A percentile compares a stretch with the other conserved stretches of the same genome.
Evolutionary conservation across 2,888 invertebrate genomes (phyloP).

Genomic region (Exephanes ischioxanthus): DNA sequence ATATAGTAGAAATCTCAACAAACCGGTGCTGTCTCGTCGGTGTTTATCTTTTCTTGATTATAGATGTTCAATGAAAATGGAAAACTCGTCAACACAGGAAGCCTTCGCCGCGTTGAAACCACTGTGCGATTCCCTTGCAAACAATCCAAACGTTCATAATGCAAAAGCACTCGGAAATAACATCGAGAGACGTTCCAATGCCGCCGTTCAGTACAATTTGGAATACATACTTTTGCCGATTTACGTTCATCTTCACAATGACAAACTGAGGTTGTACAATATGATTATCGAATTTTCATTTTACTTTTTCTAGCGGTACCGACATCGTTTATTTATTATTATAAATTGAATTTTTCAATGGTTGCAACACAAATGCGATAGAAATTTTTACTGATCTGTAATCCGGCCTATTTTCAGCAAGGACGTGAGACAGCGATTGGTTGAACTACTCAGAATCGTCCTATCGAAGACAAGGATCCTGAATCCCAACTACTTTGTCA

Average conservation of each 20-base stretch:
- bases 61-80: slow-evolving; percentile 70
- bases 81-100: slow-evolving; percentile 67
- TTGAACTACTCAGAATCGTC: slow-evolving; percentile 86
- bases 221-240: slow-evolving; percentile 87
- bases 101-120: slow-evolving; percentile 85
- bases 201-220: slow-evolving; percentile 86
- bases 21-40: slow-evolving; percentile 6
- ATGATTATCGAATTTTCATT: slow-evolving; percentile 26
- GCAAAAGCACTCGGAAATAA: slow-evolving; percentile 81
- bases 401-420: slow-evolving; percentile 79
- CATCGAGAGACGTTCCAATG: slow-evolving; percentile 83
- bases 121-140: slow-evolving; percentile 86
- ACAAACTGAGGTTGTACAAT: slow-evolving; percentile 71
- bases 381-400: background rate
- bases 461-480: slow-evolving; percentile 86
- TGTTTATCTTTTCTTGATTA: slow-evolving; percentile 1
- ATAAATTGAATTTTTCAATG: slow-evolving; percentile 10
- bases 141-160: slow-evolving; percentile 84
- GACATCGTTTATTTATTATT: background rate
- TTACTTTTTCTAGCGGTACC: background rate
- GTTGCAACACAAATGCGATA: background rate
- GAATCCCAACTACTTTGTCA: slow-evolving; percentile 86
- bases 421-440: slow-evolving; percentile 85
- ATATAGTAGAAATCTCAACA: background rate
- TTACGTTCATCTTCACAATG: slow-evolving; percentile 79